These are phyloP conservation scores for Labeo calbasu DNA, from an alignment of 2,797 vertebrate genomes.

Conservation along the genomic window DNA sequence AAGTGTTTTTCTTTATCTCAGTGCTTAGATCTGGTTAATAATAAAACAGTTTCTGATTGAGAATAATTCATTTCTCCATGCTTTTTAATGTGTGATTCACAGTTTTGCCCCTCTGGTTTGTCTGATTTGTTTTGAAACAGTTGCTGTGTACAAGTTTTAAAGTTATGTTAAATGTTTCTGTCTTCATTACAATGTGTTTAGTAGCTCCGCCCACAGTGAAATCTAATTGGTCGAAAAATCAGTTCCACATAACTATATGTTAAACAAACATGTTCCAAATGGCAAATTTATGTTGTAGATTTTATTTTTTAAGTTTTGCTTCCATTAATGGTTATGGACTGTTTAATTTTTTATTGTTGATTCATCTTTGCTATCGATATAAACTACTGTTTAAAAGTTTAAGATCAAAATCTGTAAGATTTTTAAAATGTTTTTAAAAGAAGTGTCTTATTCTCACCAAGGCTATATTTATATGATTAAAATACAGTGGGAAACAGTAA, in stretches of 20 bases:
- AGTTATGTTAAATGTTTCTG: background rate
- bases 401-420: background rate
- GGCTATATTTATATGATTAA: background rate
- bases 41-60: background rate
- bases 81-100: background rate
- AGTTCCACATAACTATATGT: background rate
- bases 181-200: background rate
- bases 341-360: background rate
- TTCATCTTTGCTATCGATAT: background rate
- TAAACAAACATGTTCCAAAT: background rate
- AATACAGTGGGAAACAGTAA: background rate
- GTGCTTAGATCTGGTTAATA: slow-evolving; percentile 26
- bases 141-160: background rate
- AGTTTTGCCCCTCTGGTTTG: background rate
- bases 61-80: background rate
- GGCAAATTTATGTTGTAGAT: background rate
- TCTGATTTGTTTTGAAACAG: background rate
- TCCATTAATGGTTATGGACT: background rate
- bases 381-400: background rate
- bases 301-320: background rate
- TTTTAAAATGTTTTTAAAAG: background rate
- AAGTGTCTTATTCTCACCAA: background rate
- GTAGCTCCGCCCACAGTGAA: background rate
- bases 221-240: background rate
- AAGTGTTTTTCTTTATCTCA: slow-evolving; percentile 9